A percentile compares a stretch with the other conserved stretches of the same genome.
Conservation (phyloP, 2,888 invertebrate genomes). For the Drosophila helvetica region DNA sequence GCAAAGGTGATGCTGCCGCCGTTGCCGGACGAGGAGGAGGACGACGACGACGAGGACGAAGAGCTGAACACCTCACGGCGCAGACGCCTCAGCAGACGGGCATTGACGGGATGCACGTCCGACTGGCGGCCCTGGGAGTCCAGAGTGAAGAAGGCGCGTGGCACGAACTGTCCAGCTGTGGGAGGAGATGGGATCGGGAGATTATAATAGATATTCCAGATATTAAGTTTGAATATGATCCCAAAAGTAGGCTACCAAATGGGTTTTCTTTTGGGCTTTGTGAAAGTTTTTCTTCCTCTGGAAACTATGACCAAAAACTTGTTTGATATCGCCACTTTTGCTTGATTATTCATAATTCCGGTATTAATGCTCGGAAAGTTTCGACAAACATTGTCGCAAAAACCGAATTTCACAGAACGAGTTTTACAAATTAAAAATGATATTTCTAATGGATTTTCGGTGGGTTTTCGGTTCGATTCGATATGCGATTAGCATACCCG, state of each 20-base stretch:
- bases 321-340: background rate
- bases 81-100: constrained; percentile 75
- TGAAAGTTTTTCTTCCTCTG: constrained; percentile 20
- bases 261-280: background rate
- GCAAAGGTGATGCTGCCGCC: constrained; percentile 48
- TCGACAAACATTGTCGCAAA: constrained; percentile 35
- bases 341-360: constrained; percentile 12
- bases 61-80: constrained; percentile 66
- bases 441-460: constrained; percentile 24
- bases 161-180: constrained; percentile 75
- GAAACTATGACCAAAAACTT: background rate
- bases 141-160: constrained; percentile 78
- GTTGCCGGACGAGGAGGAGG: constrained; percentile 49
- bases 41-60: constrained; percentile 67
- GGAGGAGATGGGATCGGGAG: background rate
- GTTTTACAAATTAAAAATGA: constrained; percentile 15
- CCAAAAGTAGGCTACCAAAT: constrained; percentile 7
- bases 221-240: background rate
- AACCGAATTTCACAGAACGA: constrained; percentile 41
- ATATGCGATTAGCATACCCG: constrained; percentile 32
- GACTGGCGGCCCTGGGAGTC: constrained; percentile 81
- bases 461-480: constrained; percentile 17
- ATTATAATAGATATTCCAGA: background rate
- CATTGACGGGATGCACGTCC: constrained; percentile 73
- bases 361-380: constrained; percentile 42